These are phyloP conservation scores for Ptychoptera contaminata DNA, from an alignment of 2,888 invertebrate genomes.

Conservation along the genomic window DNA sequence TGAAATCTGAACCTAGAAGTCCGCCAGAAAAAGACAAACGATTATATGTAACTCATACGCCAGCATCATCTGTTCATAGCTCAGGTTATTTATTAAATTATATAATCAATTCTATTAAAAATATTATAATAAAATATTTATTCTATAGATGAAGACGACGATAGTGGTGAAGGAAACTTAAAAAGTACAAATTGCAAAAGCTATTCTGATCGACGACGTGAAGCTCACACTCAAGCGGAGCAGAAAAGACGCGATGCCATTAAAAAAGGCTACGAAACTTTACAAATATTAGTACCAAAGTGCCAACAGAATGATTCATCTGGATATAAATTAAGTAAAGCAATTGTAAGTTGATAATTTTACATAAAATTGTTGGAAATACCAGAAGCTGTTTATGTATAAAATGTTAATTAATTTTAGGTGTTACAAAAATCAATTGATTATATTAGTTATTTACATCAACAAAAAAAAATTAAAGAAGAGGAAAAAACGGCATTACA, in stretches of 20 bases:
- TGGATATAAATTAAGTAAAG: constrained; percentile 91
- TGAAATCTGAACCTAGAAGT: constrained; percentile 42
- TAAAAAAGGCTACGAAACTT: constrained; percentile 88
- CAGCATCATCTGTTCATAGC: constrained; percentile 66
- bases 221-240: constrained; percentile 93
- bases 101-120: too few relatives aligned
- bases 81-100: constrained; percentile 39
- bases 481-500: constrained; percentile 77
- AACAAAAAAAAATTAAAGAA: constrained; percentile 86
- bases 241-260: constrained; percentile 94
- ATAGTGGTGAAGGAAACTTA: constrained; percentile 41
- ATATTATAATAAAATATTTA: too few relatives aligned
- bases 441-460: constrained; percentile 79
- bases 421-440: constrained; percentile 83
- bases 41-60: constrained; percentile 59
- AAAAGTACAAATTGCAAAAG: constrained; percentile 64
- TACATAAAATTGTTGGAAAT: too few relatives aligned
- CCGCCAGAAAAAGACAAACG: constrained; percentile 35
- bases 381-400: too few relatives aligned
- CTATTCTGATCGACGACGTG: constrained; percentile 84
- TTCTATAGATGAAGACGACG: constrained; percentile 41
- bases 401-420: too few relatives aligned
- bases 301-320: constrained; percentile 86
- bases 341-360: constrained; percentile 38
- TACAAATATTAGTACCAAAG: constrained; percentile 85